These are phyloP conservation scores for Pachyseris speciosa DNA, from an alignment of 64 coral and sea anemone genomes.

Conservation along the genomic window DNA sequence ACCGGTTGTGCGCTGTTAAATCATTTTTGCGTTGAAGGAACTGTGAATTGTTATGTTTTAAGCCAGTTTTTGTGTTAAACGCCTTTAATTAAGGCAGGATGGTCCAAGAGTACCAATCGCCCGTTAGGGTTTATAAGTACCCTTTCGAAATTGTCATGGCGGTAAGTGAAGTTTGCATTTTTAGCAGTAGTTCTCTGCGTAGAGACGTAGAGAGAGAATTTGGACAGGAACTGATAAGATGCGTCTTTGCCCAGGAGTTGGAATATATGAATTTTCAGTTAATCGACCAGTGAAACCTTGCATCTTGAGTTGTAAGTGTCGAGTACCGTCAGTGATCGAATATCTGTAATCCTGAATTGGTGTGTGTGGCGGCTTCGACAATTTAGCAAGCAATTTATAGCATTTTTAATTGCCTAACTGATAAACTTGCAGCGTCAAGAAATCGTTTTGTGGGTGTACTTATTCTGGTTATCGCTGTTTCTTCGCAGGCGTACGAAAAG, in stretches of 20 bases:
- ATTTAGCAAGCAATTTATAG: neutral
- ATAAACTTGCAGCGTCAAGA: neutral
- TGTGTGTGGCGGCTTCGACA: neutral
- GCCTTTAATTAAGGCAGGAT: constrained; percentile 41
- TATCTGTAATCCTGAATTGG: neutral
- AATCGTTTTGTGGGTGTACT: neutral
- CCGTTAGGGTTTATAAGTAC: constrained; percentile 99
- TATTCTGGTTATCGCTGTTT: neutral
- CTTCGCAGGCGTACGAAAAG: constrained; percentile 88
- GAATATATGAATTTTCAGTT: neutral
- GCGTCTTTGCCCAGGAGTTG: neutral
- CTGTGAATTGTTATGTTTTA: neutral
- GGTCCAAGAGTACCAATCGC: constrained; percentile 99
- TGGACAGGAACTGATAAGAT: neutral
- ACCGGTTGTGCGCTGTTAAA: constrained; percentile 23
- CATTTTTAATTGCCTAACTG: neutral
- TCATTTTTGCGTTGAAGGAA: neutral
- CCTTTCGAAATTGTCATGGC: constrained; percentile 99
- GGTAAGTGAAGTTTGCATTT: constrained; percentile 61
- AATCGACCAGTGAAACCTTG: neutral
- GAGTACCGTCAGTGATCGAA: neutral
- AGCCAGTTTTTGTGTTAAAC: neutral
- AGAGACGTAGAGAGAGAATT: neutral
- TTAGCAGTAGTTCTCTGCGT: neutral
- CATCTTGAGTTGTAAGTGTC: neutral